Base-by-base conservation (phyloP, 1,140 invertebrate genomes). In the Contarinia nasturtii region DNA sequence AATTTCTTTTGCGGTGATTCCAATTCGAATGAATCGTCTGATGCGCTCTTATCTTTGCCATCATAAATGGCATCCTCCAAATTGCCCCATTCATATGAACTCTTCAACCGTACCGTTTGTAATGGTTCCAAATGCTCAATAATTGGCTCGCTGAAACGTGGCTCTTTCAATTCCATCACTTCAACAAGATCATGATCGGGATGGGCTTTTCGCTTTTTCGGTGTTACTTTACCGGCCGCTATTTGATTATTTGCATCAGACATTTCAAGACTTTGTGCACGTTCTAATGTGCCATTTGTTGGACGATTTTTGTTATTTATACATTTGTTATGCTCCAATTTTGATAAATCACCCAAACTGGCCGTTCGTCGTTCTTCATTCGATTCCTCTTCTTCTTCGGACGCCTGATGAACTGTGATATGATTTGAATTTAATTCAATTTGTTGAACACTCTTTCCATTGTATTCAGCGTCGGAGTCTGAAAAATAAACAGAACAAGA, bases 231-330 rank as follows among this genome's bases (percentile, higher is more conserved):
- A 62, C 69, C 65, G 17, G 37, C n/a, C 8, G 41, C 19, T 1
- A 34, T 36, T 41, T 22, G 14, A 15, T 19, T 34, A n/a, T 37
- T 45, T 56, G 75, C 71, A 37, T 81, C 79, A 14, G 77, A 77
- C 57, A 87, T 77, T 50, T 87, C 85, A 11, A 87, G 61, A 52
- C 83, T 87, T 55, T 86, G 80, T 0, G 85, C 82, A 50, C 85
- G 70, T 64, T 87, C 83, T 18, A 87, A 61, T 19, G 75, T 80
- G 33, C 70, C 67, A n/a, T 57, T 60, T 41, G 52, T 57, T 11
- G 40, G 11, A 18, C 61, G 66, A 27, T 63, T 57, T 19, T 60
- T 63, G 21, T 52, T 54, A 48, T 61, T 66, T 36, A 47, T 61
- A 12, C 15, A 44, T 2, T 64, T 52, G 2, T 68, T 67, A 3